Evolutionary conservation across 2,113 vertebrate genomes (phyloP).

Genomic region (Puffinus mauretanicus): DNA sequence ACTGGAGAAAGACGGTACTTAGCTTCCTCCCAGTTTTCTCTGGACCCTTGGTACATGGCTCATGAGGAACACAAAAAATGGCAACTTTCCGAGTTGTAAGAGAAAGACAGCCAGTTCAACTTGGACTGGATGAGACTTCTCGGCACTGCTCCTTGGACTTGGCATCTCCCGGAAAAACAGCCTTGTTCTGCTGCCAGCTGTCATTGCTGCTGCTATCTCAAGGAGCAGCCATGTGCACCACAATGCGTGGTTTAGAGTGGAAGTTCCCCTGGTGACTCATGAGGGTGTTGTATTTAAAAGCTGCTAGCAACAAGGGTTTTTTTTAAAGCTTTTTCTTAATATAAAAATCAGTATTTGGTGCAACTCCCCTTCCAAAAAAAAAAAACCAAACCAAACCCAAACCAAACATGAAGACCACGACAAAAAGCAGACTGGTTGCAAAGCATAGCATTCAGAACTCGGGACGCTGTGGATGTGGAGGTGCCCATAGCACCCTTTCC

Average conservation of each 20-base stretch:
- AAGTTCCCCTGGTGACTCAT: background rate
- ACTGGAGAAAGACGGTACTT: background rate
- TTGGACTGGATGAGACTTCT: background rate
- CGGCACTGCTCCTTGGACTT: background rate
- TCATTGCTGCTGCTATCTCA: background rate
- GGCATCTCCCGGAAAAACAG: background rate
- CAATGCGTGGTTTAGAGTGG: background rate
- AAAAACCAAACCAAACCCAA: background rate
- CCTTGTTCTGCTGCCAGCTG: background rate
- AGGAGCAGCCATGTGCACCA: background rate
- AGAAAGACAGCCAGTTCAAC: background rate
- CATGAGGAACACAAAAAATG: background rate
- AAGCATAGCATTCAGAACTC: accelerated
- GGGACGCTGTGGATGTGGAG: background rate
- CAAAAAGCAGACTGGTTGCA: background rate
- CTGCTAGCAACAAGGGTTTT: background rate
- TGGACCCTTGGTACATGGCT: background rate
- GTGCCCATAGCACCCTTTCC: accelerated
- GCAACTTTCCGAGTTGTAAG: background rate
- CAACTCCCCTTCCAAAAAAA: background rate
- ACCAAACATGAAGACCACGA: background rate
- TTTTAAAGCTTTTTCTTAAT: background rate
- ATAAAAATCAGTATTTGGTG: accelerated
- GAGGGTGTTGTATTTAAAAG: background rate
- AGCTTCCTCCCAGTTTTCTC: background rate